These are phyloP conservation scores for Stichodactyla helianthus DNA, from an alignment of 64 coral and sea anemone species.

Conservation along the genomic window DNA sequence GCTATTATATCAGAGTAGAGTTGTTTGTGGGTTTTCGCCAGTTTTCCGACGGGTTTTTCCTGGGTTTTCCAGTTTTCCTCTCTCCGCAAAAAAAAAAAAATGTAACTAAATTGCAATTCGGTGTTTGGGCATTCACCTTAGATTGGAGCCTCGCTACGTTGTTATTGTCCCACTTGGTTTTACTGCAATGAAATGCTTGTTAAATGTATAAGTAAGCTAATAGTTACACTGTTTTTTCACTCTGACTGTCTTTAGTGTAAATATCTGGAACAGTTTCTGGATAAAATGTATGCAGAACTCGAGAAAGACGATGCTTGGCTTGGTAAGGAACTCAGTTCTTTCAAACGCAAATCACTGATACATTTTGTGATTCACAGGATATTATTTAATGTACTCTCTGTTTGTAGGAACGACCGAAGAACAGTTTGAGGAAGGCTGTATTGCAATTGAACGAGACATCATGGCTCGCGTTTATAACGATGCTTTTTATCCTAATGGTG, in stretches of 20 bases:
- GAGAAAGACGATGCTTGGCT: conserved; percentile 59
- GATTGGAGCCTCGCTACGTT: too few species aligned
- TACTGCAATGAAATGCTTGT: too few species aligned
- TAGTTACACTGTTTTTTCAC: neutral
- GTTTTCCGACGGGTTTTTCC: too few species aligned
- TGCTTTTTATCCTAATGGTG: conserved; percentile 88
- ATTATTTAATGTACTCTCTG: neutral
- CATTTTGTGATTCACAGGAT: neutral
- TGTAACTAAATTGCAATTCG: too few species aligned
- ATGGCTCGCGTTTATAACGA: conserved; percentile 78
- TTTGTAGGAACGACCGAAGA: conserved; percentile 69
- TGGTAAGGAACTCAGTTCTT: conserved; percentile 28
- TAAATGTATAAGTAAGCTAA: too few species aligned
- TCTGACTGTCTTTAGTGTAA: conserved; percentile 31
- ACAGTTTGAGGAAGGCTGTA: conserved; percentile 53
- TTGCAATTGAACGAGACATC: conserved; percentile 73
- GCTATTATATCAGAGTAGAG: too few species aligned
- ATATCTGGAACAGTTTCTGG: conserved; percentile 50
- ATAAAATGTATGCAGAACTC: conserved; percentile 44
- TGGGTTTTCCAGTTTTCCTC: too few species aligned
- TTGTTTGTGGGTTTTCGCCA: too few species aligned
- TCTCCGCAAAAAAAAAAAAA: too few species aligned
- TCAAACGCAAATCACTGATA: neutral
- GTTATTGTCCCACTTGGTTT: too few species aligned
- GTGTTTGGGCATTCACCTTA: too few species aligned